Conservation (phyloP, 2,888 invertebrate genomes). For the Alcis repandata region DNA sequence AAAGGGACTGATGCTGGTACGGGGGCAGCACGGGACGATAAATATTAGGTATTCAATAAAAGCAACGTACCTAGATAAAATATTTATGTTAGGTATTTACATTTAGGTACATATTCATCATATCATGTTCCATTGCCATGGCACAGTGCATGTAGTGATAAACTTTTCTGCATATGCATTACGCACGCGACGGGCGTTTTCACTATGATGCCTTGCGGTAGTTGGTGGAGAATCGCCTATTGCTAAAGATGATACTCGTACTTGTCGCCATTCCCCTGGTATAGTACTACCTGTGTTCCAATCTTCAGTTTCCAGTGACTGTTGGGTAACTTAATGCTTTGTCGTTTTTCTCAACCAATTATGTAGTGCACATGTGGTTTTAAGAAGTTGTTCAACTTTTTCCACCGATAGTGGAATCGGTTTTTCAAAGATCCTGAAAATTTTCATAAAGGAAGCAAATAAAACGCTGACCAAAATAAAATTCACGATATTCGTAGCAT, state of each 20-base stretch:
- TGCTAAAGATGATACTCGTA: conserved; percentile 20
- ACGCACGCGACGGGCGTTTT: conserved; percentile 42
- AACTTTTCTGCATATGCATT: conserved; percentile 45
- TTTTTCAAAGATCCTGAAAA: conserved; percentile 34
- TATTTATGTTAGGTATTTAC: conserved; percentile 2
- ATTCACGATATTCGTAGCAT: too few species aligned
- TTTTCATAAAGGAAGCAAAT: too few species aligned
- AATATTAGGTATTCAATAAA: neutral
- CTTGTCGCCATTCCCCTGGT: conserved; percentile 34
- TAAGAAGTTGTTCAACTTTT: conserved; percentile 44
- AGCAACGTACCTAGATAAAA: too few species aligned
- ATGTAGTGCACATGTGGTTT: conserved; percentile 47
- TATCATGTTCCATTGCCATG: conserved; percentile 49
- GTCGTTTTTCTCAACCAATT: conserved; percentile 46
- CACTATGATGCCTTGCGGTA: conserved; percentile 30
- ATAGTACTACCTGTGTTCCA: conserved; percentile 25
- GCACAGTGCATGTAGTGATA: conserved; percentile 41
- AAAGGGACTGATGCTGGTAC: too few species aligned
- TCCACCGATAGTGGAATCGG: conserved; percentile 27
- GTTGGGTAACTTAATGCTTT: conserved; percentile 5
- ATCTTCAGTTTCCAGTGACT: conserved; percentile 18
- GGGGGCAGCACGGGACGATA: neutral
- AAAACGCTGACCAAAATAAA: too few species aligned
- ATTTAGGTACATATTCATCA: conserved; percentile 14
- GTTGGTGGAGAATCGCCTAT: conserved; percentile 35